A percentile compares a stretch with the other conserved stretches of the same genome.
Conservation (phyloP, 2,113 vertebrate genomes). For the Mandrillus leucophaeus region DNA sequence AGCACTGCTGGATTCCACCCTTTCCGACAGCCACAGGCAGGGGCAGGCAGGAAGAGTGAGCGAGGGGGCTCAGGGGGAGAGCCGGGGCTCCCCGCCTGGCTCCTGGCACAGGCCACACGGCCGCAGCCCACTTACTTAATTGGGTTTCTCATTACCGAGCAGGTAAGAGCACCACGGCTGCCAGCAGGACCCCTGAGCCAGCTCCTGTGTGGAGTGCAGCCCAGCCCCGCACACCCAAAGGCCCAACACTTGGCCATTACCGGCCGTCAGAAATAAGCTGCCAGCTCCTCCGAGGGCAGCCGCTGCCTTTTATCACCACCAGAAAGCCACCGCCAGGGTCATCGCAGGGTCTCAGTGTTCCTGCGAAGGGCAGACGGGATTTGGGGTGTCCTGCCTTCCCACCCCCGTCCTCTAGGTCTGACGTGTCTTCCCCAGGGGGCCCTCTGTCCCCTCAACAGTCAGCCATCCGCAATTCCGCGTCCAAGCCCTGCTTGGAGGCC, state of each 20-base stretch:
- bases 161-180: too few relatives aligned
- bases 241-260: rapidly evolving
- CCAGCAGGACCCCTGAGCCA: rapidly evolving
- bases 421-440: rapidly evolving
- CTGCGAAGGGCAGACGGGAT: neutral
- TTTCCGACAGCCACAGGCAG: rapidly evolving
- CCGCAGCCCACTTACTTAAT: rapidly evolving
- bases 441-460: rapidly evolving
- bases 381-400: neutral
- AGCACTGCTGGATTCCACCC: rapidly evolving
- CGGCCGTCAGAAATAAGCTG: rapidly evolving
- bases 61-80: neutral
- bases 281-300: rapidly evolving
- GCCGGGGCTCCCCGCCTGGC: neutral
- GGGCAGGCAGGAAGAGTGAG: neutral
- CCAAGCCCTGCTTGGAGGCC: neutral
- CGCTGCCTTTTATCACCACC: rapidly evolving
- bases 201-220: rapidly evolving
- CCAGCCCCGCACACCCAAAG: rapidly evolving
- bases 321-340: neutral
- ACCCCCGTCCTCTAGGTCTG: neutral
- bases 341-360: rapidly evolving
- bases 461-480: neutral
- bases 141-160: neutral
- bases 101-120: neutral